phyloP scores from a whole-genome alignment of 1,140 invertebrate genomes.

The Laupala kohalensis region DNA sequence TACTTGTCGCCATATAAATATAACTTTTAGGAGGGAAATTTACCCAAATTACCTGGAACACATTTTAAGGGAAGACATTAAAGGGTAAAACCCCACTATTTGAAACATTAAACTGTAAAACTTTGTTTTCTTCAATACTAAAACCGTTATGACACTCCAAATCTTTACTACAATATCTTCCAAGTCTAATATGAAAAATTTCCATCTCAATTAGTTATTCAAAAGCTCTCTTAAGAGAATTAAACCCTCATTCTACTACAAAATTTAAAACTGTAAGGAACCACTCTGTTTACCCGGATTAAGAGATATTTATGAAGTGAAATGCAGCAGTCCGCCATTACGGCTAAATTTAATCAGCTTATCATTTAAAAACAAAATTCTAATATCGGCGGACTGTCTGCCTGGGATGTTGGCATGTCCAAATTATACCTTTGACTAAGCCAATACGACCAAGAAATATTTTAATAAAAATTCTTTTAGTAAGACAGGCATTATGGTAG shows the following conservation, averaged over 20 bases:
- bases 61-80: background rate
- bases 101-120: background rate
- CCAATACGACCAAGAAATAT: background rate
- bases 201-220: background rate
- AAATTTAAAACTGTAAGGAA: background rate
- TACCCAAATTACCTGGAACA: too few relatives aligned
- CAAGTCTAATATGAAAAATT: background rate
- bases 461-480: background rate
- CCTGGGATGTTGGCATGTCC: conserved; percentile 6
- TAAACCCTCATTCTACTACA: background rate
- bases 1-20: background rate
- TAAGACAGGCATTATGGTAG: background rate
- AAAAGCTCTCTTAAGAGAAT: background rate
- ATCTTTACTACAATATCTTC: conserved; percentile 3
- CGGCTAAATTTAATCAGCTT: background rate
- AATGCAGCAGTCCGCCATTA: conserved; percentile 10
- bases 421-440: background rate
- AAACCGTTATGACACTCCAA: background rate
- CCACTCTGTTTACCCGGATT: too few relatives aligned
- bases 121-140: background rate
- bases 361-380: background rate
- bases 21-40: background rate
- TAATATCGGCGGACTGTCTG: background rate
- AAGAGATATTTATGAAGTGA: background rate
- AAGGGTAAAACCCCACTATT: background rate